Percentiles rank a stretch among this genome's conserved stretches.
These are phyloP conservation scores for Gambusia affinis DNA, from an alignment of 2,113 vertebrate species.

Conservation along the genomic window DNA sequence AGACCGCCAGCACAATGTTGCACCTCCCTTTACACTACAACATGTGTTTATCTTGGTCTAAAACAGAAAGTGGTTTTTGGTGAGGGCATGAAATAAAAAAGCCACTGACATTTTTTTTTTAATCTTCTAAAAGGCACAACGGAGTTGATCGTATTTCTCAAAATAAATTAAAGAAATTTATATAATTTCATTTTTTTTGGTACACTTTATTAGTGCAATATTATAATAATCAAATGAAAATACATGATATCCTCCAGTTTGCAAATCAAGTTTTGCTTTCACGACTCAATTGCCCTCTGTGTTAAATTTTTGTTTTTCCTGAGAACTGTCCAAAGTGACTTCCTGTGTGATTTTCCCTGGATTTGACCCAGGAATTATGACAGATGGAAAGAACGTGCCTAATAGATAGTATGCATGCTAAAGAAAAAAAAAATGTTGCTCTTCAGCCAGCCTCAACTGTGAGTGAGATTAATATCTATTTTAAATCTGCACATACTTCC, in stretches of 20 bases:
- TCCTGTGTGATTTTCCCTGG: conserved; percentile 53
- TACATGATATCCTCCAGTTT: not conserved
- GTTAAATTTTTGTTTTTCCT: conserved; percentile 13
- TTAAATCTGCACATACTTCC: not conserved
- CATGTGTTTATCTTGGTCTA: not conserved
- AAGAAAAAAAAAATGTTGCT: not conserved
- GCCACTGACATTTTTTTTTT: not conserved
- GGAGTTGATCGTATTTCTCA: not conserved
- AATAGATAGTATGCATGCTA: not conserved
- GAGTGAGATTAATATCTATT: not conserved
- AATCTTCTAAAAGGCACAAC: no score
- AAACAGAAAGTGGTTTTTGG: conserved; percentile 4
- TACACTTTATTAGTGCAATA: not conserved
- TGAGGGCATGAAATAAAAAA: not conserved
- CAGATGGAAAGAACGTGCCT: conserved; percentile 1
- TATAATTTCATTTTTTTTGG: not conserved
- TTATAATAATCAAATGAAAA: not conserved
- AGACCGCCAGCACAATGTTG: conserved; percentile 9
- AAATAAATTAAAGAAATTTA: not conserved
- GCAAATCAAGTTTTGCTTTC: not conserved
- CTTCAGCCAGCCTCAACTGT: not conserved
- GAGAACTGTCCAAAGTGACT: conserved; percentile 48
- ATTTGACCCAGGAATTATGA: conserved; percentile 21
- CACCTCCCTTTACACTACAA: conserved; percentile 19
- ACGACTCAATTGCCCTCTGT: conserved; percentile 21